Percentiles rank a stretch among this genome's conserved stretches.
Evolutionary conservation across 1,140 invertebrate genomes (phyloP).

Genomic region (Tyrophagus putrescentiae): DNA sequence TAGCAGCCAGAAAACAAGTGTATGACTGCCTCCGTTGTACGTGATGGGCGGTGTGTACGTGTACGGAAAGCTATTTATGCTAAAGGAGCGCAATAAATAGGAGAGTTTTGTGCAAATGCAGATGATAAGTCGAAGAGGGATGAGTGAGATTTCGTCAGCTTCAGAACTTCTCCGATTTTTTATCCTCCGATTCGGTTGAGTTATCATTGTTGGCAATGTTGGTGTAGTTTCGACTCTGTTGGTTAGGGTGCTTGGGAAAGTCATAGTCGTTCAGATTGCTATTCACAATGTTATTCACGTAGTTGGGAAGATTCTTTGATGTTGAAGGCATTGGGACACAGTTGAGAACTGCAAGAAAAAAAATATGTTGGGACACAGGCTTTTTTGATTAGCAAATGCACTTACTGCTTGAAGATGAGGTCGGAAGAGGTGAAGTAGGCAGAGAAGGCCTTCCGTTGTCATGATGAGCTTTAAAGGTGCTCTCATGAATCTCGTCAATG

Average conservation of each 20-base stretch:
- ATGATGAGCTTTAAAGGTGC: neutral
- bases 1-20: too few relatives aligned
- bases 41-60: too few relatives aligned
- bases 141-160: too few relatives aligned
- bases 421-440: neutral
- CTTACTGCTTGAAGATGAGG: neutral
- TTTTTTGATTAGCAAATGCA: too few relatives aligned
- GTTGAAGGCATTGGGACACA: neutral
- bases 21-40: too few relatives aligned
- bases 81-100: too few relatives aligned
- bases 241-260: neutral
- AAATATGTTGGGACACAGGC: too few relatives aligned
- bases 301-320: neutral
- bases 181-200: too few relatives aligned
- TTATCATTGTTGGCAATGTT: neutral
- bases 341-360: neutral
- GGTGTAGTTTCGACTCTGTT: neutral
- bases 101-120: too few relatives aligned
- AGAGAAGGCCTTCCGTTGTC: neutral
- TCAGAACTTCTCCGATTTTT: too few relatives aligned
- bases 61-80: too few relatives aligned
- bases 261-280: constrained; percentile 7
- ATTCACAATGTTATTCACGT: neutral
- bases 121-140: too few relatives aligned
- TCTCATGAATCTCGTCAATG: constrained; percentile 12